phyloP scores from a whole-genome alignment of 2,113 vertebrate species.

The Oplegnathus fasciatus region DNA sequence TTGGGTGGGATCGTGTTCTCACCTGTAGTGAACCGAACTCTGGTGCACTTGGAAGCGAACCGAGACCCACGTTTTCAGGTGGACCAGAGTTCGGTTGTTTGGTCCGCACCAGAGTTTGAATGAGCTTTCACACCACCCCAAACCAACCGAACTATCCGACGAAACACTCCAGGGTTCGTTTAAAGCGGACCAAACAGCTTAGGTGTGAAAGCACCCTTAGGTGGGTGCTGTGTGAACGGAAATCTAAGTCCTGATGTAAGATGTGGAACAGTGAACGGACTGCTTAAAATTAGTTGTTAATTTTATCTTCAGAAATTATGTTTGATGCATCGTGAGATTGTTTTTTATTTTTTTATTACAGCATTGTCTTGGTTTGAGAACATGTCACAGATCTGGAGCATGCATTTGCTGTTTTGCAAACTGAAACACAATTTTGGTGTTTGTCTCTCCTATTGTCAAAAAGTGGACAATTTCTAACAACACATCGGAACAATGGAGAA shows the following conservation, averaged over 20 bases:
- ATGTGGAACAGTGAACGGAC: not conserved
- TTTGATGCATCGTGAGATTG: not conserved
- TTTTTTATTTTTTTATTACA: not conserved
- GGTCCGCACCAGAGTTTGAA: too few relatives aligned
- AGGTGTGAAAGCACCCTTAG: too few relatives aligned
- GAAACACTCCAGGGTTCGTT: too few relatives aligned
- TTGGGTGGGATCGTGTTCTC: too few relatives aligned
- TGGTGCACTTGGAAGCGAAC: too few relatives aligned
- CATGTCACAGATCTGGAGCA: not conserved
- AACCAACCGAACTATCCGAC: too few relatives aligned
- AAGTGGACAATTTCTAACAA: not conserved
- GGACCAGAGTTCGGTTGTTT: too few relatives aligned
- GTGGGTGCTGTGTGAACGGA: not conserved
- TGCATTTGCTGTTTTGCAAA: not conserved
- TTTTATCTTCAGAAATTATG: not conserved
- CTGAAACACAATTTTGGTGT: not conserved
- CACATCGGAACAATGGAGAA: not conserved
- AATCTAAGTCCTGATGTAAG: not conserved
- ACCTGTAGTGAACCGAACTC: too few relatives aligned
- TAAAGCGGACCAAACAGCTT: too few relatives aligned
- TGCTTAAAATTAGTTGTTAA: not conserved
- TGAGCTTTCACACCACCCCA: too few relatives aligned
- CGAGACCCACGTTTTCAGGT: too few relatives aligned
- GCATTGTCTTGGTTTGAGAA: not conserved
- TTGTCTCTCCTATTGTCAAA: slow-evolving; percentile 9